phyloP scores from a whole-genome alignment of 2,888 invertebrate genomes.

The Polymixis lichenea region DNA sequence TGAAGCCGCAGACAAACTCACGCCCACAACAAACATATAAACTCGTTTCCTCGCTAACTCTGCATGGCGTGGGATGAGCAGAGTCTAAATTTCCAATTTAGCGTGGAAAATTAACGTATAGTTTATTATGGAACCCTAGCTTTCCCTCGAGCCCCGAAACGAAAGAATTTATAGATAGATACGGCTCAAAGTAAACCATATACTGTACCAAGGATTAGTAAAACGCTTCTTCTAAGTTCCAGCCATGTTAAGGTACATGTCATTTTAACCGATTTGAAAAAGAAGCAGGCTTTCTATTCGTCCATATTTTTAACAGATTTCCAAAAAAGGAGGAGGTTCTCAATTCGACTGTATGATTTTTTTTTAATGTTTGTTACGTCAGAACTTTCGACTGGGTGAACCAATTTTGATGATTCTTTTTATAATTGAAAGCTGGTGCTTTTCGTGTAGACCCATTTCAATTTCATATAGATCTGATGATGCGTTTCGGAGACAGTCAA shows the following conservation, averaged over 20 bases:
- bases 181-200: background rate
- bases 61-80: conserved; percentile 44
- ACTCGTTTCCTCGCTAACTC: conserved; percentile 27
- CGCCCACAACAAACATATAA: conserved; percentile 34
- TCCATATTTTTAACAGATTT: too few relatives aligned
- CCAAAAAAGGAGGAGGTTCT: too few relatives aligned
- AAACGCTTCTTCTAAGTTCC: background rate
- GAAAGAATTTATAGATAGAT: background rate
- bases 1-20: conserved; percentile 19
- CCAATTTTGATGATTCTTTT: too few relatives aligned
- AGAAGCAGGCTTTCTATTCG: too few relatives aligned
- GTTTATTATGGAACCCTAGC: conserved; percentile 32
- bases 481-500: too few relatives aligned
- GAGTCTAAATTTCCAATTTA: conserved; percentile 58
- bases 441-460: too few relatives aligned
- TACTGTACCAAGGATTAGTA: background rate
- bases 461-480: too few relatives aligned
- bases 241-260: background rate
- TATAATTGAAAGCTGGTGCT: too few relatives aligned
- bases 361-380: too few relatives aligned
- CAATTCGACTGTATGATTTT: too few relatives aligned
- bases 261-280: background rate
- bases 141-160: conserved; percentile 23
- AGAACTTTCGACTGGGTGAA: too few relatives aligned
- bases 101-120: conserved; percentile 54